phyloP scores from a whole-genome alignment of 2,113 vertebrate genomes.

The Hiodon tergisus region DNA sequence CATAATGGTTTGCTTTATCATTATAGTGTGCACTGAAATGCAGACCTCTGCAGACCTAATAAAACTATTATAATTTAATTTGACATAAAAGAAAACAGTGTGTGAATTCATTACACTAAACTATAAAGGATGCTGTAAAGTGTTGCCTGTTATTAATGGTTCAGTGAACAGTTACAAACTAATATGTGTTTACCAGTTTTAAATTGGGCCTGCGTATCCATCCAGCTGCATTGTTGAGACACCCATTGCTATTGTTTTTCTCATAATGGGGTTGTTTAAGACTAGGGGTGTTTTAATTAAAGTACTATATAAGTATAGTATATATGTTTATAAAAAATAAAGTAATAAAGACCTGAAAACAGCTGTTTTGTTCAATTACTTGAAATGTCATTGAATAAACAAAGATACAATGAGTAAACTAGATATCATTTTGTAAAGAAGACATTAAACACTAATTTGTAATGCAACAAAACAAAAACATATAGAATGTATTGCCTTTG shows the following conservation, averaged over 20 bases:
- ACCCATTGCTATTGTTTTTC: background rate
- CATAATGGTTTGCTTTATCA: conserved; percentile 7
- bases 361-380: too few relatives aligned
- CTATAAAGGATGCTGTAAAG: background rate
- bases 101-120: conserved; percentile 6
- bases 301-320: too few relatives aligned
- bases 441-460: too few relatives aligned
- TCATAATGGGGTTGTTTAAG: background rate
- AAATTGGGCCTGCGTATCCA: background rate
- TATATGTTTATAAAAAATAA: too few relatives aligned
- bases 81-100: background rate
- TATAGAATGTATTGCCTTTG: too few relatives aligned
- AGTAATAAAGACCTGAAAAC: too few relatives aligned
- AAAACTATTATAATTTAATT: conserved; percentile 9
- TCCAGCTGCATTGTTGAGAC: background rate
- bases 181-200: background rate
- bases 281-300: background rate
- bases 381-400: too few relatives aligned
- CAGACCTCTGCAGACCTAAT: background rate
- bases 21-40: background rate
- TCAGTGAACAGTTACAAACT: background rate
- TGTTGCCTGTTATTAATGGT: background rate
- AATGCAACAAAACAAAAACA: too few relatives aligned
- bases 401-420: too few relatives aligned
- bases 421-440: too few relatives aligned